A percentile compares a stretch with the other conserved stretches of the same genome.
Conservation (phyloP, 2,888 invertebrate species). For the Chymomyza caudatula region DNA sequence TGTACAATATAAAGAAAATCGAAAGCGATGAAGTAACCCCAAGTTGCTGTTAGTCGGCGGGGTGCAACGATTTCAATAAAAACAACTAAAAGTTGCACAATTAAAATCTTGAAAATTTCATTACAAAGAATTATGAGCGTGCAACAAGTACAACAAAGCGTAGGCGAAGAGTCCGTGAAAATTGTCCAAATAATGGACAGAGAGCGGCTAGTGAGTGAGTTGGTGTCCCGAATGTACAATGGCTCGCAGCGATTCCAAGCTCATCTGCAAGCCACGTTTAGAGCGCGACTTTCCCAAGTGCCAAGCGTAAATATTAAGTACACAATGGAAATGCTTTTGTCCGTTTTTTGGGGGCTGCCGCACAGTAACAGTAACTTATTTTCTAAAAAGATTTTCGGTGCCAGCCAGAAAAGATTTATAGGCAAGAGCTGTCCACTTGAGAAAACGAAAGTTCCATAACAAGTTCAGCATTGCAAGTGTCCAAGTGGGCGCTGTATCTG, state of each 20-base stretch:
- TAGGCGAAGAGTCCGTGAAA: slow-evolving; percentile 53
- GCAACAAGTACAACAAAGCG: slow-evolving; percentile 27
- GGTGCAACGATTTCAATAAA: slow-evolving; percentile 60
- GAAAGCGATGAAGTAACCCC: slow-evolving; percentile 69
- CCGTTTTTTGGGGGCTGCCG: slow-evolving; percentile 11
- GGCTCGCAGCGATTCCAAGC: slow-evolving; percentile 23
- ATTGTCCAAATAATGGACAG: slow-evolving; percentile 24
- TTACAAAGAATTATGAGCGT: slow-evolving; percentile 63
- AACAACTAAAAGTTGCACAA: slow-evolving; percentile 65
- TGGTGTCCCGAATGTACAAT: slow-evolving; percentile 57
- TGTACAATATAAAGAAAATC: slow-evolving; percentile 51
- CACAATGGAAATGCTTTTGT: slow-evolving; percentile 56
- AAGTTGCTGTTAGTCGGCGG: background rate
- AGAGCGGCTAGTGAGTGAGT: background rate
- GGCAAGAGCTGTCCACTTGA: slow-evolving; percentile 53
- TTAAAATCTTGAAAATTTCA: slow-evolving; percentile 55
- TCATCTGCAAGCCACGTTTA: slow-evolving; percentile 34
- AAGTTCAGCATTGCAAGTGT: slow-evolving; percentile 40
- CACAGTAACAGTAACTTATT: slow-evolving; percentile 45
- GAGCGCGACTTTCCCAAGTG: slow-evolving; percentile 58
- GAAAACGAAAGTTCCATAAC: slow-evolving; percentile 63
- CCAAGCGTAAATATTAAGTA: slow-evolving; percentile 3
- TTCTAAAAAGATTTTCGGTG: slow-evolving; percentile 17
- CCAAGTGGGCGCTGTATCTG: slow-evolving; percentile 16
- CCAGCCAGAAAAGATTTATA: slow-evolving; percentile 59